Conservation (phyloP, 2,888 invertebrate genomes). For the Exocentrus adspersus region DNA sequence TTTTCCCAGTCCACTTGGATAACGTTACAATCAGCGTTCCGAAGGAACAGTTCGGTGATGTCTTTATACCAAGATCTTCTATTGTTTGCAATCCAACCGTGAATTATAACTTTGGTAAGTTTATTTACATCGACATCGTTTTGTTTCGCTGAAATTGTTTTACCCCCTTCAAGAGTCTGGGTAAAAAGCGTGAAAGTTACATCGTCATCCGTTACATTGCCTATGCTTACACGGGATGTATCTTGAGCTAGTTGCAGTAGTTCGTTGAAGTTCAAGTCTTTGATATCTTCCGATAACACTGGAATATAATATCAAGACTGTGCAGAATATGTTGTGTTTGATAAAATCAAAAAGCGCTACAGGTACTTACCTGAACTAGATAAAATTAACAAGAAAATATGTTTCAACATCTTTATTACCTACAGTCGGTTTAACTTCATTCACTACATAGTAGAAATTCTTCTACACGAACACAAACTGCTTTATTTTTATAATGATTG, state of each 20-base stretch:
- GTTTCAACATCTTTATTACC: neutral
- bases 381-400: neutral
- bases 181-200: constrained; percentile 23
- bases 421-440: neutral
- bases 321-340: neutral
- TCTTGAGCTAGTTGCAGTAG: constrained; percentile 31
- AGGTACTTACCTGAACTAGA: neutral
- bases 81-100: constrained; percentile 64
- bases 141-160: neutral
- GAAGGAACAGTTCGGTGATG: constrained; percentile 61
- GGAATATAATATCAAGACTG: too few species aligned
- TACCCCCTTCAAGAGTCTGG: neutral
- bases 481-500: neutral
- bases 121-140: constrained; percentile 28
- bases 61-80: constrained; percentile 54
- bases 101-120: constrained; percentile 62
- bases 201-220: constrained; percentile 23
- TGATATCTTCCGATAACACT: constrained; percentile 24
- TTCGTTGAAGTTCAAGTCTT: constrained; percentile 28
- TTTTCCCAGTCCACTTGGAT: constrained; percentile 66
- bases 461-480: neutral
- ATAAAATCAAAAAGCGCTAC: neutral
- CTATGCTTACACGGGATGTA: constrained; percentile 19
- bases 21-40: constrained; percentile 62
- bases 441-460: neutral